Conservation (phyloP, 30 jellyfish, hydroid and myxozoan species). For the Rhopilema esculentum region DNA sequence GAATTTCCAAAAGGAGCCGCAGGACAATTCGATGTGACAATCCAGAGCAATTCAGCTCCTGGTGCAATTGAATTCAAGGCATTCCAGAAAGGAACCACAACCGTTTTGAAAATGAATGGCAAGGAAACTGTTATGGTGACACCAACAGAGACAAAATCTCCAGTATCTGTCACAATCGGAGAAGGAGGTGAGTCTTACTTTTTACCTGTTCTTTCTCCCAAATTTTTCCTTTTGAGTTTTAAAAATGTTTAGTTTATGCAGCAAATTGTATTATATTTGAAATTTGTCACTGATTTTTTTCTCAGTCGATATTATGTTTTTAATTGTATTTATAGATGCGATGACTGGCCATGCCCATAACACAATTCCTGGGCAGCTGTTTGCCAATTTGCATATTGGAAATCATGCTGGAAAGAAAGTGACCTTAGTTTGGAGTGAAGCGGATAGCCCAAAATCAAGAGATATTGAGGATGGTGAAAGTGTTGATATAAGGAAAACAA, state of each 20-base stretch:
- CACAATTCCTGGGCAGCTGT: constrained; percentile 47
- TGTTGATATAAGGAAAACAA: constrained; percentile 67
- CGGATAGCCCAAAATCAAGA: constrained; percentile 80
- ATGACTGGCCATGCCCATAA: constrained; percentile 51
- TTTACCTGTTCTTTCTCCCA: too few relatives aligned
- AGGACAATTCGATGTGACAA: constrained; percentile 22
- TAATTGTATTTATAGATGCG: neutral
- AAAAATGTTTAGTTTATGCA: too few relatives aligned
- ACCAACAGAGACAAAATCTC: constrained; percentile 33
- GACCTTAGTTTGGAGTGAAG: constrained; percentile 94
- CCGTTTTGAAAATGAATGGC: constrained; percentile 49
- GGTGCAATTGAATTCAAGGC: constrained; percentile 56
- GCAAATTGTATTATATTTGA: too few relatives aligned
- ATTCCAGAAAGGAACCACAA: constrained; percentile 37
- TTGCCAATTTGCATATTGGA: constrained; percentile 77
- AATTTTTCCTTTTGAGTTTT: too few relatives aligned
- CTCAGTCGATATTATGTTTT: neutral
- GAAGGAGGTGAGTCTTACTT: constrained; percentile 46
- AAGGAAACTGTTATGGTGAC: constrained; percentile 28
- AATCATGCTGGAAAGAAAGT: constrained; percentile 96
- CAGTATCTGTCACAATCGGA: constrained; percentile 33
- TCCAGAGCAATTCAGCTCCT: constrained; percentile 26
- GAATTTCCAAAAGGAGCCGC: constrained; percentile 40
- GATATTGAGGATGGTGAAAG: constrained; percentile 85
- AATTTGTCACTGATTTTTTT: too few relatives aligned